Evolutionary conservation across 2,888 invertebrate species (phyloP), one percentile per base, ranked within the genome.

Genomic region (Cephonodes hylas): DNA sequence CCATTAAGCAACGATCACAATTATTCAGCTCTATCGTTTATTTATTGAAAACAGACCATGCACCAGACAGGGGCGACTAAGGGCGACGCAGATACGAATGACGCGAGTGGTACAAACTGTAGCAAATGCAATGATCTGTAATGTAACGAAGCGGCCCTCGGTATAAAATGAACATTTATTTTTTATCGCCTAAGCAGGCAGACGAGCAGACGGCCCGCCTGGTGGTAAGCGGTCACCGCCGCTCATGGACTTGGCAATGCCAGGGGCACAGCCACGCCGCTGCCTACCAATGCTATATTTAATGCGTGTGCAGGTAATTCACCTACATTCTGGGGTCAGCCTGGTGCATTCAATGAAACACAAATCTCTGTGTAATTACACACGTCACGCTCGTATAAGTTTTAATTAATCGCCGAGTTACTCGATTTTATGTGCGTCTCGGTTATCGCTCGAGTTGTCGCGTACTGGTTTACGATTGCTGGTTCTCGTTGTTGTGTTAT

Each of bases 391-490:
- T 80, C 88, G 85, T 89, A 85, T 87, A 85, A 86, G 77, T 90
- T 91, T 91, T 90, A 90, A 91, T 91, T 91, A 91, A 89, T 90
- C 90, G 89, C 76, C 86, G 84, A 88, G 91, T 91, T 91, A 91
- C 89, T 85, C 84, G 80, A 71, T 78, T 84, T 83, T 82, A 80
- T 82, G 80, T 80, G 73, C 79, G 80, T 76, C 76, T 76, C 73
- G 75, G 79, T 75, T 75, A 79, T 76, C 75, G 77, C 72, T 77
- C 69, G 66, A 75, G 71, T 79, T 78, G 77, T 77, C 74, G 77
- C 66, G 68, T 75, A 77, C 79, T 81, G 77, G 76, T 83, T 84
- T 81, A 76, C 71, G 71, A 72, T 63, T 66, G 66, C 61, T 22
- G 25, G 77, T 79, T 74, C 79, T 74, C 84, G 78, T 80, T 84